phyloP scores from a whole-genome alignment of 2,113 vertebrate species.

The Pedionomus torquatus region DNA sequence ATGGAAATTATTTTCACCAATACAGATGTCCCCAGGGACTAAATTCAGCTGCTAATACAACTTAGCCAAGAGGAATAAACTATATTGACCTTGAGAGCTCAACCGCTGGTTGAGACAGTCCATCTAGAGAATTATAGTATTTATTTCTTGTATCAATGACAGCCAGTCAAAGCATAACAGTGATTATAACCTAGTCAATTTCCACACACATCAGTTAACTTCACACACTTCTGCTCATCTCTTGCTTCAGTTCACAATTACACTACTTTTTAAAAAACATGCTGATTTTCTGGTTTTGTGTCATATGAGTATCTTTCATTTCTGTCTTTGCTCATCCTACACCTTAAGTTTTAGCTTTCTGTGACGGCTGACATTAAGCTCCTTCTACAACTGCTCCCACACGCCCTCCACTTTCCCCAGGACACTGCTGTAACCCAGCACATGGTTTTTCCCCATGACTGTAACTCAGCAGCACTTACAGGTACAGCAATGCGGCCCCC shows the following conservation, averaged over 20 bases:
- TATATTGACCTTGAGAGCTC: neutral
- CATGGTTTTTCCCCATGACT: fast-evolving
- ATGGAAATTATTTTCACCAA: constrained; percentile 5
- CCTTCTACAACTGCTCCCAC: neutral
- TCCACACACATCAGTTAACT: neutral
- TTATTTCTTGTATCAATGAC: constrained; percentile 3
- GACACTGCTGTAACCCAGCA: neutral
- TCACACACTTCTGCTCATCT: neutral
- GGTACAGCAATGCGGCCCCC: neutral
- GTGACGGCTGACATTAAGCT: neutral
- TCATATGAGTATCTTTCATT: neutral
- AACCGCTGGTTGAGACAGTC: neutral
- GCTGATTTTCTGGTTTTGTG: neutral
- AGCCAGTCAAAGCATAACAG: neutral
- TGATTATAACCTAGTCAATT: neutral
- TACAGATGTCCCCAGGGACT: neutral
- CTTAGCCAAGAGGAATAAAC: constrained; percentile 16
- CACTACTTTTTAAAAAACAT: neutral
- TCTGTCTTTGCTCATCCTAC: neutral
- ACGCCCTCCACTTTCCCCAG: neutral
- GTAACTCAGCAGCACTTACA: neutral
- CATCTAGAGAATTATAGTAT: neutral
- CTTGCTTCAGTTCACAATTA: neutral
- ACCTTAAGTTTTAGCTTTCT: neutral
- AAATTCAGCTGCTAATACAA: neutral